phyloP scores from a whole-genome alignment of 2,797 vertebrate genomes.

The Peromyscus aztecus region DNA sequence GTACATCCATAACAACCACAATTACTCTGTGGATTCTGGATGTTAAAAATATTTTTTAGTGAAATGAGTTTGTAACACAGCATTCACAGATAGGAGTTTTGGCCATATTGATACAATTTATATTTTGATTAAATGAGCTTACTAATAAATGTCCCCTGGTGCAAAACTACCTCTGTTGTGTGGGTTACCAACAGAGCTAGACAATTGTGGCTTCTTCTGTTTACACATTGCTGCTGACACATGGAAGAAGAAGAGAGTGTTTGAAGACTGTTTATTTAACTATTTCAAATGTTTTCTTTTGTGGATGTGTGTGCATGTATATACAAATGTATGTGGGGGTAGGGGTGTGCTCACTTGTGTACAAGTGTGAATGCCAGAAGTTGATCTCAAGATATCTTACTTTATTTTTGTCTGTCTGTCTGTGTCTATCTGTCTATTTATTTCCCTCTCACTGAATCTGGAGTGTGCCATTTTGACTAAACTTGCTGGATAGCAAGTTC shows the following conservation, averaged over 20 bases:
- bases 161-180: background rate
- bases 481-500: background rate
- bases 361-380: background rate
- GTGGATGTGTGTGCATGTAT: background rate
- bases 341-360: background rate
- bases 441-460: background rate
- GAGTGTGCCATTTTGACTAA: background rate
- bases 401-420: background rate
- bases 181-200: background rate
- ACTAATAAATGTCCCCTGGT: background rate
- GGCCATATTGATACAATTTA: background rate
- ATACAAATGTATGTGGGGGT: background rate
- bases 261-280: background rate
- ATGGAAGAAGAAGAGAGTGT: background rate
- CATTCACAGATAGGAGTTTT: background rate
- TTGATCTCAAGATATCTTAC: background rate
- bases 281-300: background rate
- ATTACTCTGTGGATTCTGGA: background rate
- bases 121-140: background rate
- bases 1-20: background rate
- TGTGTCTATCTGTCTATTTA: background rate
- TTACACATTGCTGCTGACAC: background rate
- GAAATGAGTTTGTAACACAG: background rate
- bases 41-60: background rate
- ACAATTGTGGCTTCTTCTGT: background rate